These are phyloP conservation scores for Eurytoma adleriae DNA, from an alignment of 2,888 invertebrate species.

Conservation along the genomic window DNA sequence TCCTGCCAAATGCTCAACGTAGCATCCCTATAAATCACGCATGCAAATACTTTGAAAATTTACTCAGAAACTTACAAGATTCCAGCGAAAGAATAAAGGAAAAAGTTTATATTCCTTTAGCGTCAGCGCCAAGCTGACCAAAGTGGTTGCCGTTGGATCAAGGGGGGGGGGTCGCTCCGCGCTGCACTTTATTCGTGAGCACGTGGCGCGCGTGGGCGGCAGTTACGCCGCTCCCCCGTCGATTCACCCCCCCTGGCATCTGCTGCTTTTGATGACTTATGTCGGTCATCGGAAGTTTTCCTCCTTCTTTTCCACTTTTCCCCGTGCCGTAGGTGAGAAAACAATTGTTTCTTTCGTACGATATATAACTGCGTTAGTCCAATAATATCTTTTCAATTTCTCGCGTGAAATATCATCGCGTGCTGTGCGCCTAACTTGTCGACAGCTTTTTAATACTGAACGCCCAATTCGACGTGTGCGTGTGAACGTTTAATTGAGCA, in stretches of 20 bases:
- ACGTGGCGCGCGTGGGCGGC: constrained; percentile 2
- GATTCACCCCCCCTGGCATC: not conserved
- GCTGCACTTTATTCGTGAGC: constrained; percentile 33
- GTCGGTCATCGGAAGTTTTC: constrained; percentile 11
- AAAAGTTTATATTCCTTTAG: not conserved
- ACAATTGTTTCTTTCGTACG: not conserved
- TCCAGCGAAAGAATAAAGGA: not conserved
- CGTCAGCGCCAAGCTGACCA: constrained; percentile 8
- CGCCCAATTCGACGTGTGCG: too few relatives aligned
- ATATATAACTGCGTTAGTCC: not conserved
- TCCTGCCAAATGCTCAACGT: constrained; percentile 3
- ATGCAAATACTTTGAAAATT: constrained; percentile 7
- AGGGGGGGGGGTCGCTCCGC: not conserved
- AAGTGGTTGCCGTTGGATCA: constrained; percentile 16
- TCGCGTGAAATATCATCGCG: not conserved
- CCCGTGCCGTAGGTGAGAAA: too few relatives aligned
- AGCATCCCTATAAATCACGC: constrained; percentile 1
- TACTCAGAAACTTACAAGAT: not conserved
- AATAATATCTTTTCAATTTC: not conserved
- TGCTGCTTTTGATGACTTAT: constrained; percentile 38
- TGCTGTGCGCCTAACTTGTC: too few relatives aligned
- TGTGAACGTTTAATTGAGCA: too few relatives aligned
- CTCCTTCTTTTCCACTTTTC: not conserved
- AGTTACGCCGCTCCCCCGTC: not conserved
- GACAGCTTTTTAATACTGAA: too few relatives aligned